Evolutionary conservation across 2,888 invertebrate genomes (phyloP).

Genomic region (Priocnemis perturbator): DNA sequence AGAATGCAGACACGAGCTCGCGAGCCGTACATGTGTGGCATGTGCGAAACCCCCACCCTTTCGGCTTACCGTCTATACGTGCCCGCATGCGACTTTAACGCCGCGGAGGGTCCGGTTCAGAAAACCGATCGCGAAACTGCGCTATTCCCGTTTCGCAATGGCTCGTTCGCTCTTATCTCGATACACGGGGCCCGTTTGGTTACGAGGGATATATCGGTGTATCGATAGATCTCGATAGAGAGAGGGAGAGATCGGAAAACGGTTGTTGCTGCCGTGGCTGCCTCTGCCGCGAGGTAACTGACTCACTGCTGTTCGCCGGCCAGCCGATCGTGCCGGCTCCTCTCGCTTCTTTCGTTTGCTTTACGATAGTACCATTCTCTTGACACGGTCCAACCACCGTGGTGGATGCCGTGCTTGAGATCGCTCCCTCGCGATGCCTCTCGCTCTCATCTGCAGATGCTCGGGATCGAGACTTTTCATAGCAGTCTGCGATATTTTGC

Average conservation of each 20-base stretch:
- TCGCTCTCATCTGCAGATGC: too few relatives aligned
- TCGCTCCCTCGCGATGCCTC: too few relatives aligned
- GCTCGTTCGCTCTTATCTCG: conserved; percentile 34
- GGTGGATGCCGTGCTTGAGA: too few relatives aligned
- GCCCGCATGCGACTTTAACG: conserved; percentile 21
- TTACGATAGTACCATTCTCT: too few relatives aligned
- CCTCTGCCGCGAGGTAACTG: not conserved
- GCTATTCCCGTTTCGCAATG: conserved; percentile 37
- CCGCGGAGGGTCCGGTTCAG: conserved; percentile 29
- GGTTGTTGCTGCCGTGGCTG: conserved; percentile 13
- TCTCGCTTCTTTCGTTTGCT: too few relatives aligned
- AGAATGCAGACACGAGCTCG: not conserved
- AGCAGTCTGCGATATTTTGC: too few relatives aligned
- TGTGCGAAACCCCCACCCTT: conserved; percentile 1
- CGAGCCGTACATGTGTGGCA: not conserved
- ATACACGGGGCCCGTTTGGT: conserved; percentile 28
- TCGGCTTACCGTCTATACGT: conserved; percentile 5
- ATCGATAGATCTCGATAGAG: conserved; percentile 32
- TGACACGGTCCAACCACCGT: too few relatives aligned
- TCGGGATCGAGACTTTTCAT: too few relatives aligned
- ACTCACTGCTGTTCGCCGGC: too few relatives aligned
- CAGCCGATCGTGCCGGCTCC: too few relatives aligned
- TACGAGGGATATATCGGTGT: conserved; percentile 24
- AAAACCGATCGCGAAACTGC: conserved; percentile 35
- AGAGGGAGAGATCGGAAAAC: conserved; percentile 27